Evolutionary conservation across 2,113 vertebrate species (phyloP).

Genomic region (Bubalus kerabau): DNA sequence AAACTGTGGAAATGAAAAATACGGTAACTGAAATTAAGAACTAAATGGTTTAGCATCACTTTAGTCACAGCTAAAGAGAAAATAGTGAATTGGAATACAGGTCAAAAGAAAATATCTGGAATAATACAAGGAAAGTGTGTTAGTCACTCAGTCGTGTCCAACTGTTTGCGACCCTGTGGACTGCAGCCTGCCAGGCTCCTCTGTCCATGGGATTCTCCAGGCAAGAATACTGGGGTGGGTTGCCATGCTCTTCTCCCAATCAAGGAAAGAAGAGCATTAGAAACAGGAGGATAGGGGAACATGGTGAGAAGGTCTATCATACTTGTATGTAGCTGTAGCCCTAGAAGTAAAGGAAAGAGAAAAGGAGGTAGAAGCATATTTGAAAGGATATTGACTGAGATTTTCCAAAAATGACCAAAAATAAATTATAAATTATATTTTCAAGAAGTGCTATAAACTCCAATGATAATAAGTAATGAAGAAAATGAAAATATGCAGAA

Average conservation of each 20-base stretch:
- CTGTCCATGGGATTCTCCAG: not conserved
- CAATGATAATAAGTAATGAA: not conserved
- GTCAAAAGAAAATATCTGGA: not conserved
- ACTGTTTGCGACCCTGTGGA: accelerated
- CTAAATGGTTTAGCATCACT: not conserved
- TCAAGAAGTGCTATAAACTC: not conserved
- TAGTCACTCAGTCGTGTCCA: not conserved
- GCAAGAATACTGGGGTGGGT: not conserved
- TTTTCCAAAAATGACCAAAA: not conserved
- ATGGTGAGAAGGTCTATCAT: not conserved
- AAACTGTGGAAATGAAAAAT: not conserved
- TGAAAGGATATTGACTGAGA: not conserved
- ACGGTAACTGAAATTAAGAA: not conserved
- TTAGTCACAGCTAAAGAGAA: not conserved
- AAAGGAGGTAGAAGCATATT: not conserved
- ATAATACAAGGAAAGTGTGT: not conserved
- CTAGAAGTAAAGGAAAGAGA: not conserved
- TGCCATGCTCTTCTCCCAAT: not conserved
- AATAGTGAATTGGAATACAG: not conserved
- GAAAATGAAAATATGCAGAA: not conserved
- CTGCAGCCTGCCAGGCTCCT: not conserved
- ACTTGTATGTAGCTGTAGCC: not conserved
- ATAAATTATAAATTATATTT: not conserved
- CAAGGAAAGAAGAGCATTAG: not conserved
- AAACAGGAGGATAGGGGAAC: not conserved